Evolutionary conservation across 2,888 invertebrate genomes (phyloP), one percentile per base, ranked within the genome.

Genomic region (Panopea generosa): DNA sequence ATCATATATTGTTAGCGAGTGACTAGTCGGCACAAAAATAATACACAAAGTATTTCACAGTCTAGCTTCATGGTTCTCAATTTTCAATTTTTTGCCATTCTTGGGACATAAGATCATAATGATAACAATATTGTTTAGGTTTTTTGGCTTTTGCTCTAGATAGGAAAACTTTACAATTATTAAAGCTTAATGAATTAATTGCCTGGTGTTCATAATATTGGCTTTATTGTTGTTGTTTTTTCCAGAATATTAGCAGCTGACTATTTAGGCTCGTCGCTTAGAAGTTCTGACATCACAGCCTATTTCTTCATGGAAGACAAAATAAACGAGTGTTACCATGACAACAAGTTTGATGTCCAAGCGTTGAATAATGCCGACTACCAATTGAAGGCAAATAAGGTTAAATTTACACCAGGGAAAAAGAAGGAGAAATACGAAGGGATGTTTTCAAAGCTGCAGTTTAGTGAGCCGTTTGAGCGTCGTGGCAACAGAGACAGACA

Each of bases 301-400:
- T 63, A 52, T 50, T 74, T 78, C 52, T 40, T 66, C 2, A 43
- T 59, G 45, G 78, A 78, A 52, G 78, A 74, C 16, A 63, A 78
- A n/a, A 59, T 78, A n/a, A 75, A 67, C 27, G 14, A 2, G 2
- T 67, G 62, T 26, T 67, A 38, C 29, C 27, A 40, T 18, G 26
- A 2, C 24, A 26, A 59, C 18, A 20, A 2, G 2, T 40, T 70
- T 29, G 26, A 57, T 14, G 18, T 55, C 9, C 2, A 59, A 9
- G 7, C 18, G 6, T 16, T 62, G 33, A 20, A 33, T 1, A 20
- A 53, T 1, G 14, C 20, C 14, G 26, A 47, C n/a, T 29, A 29
- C 11, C 24, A n/a, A 6, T n/a, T 67, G 4, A 38, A 47, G 9
- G 16, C 16, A 40, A 38, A 53, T 22, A 24, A 53, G n/a, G n/a